These are phyloP conservation scores for Chromoteleia sp. DNA, from an alignment of 2,888 invertebrate genomes.

Conservation along the genomic window DNA sequence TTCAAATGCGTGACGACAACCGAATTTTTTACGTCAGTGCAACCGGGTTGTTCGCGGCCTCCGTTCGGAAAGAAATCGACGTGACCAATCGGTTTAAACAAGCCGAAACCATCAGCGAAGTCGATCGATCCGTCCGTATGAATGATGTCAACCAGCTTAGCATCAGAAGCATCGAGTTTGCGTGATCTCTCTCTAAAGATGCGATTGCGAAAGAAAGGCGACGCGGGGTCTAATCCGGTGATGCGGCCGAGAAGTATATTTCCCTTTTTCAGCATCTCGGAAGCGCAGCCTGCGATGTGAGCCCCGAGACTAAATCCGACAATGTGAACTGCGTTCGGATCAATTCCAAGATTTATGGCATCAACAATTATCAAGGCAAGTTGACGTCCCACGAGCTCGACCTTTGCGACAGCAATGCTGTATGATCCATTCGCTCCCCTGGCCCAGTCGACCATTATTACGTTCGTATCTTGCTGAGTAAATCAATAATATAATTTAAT, in stretches of 20 bases:
- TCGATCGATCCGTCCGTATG: slow-evolving; percentile 88
- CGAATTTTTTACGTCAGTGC: slow-evolving; percentile 86
- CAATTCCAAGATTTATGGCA: slow-evolving; percentile 85
- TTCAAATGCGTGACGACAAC: slow-evolving; percentile 86
- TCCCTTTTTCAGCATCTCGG: slow-evolving; percentile 85
- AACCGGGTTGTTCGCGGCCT: slow-evolving; percentile 87
- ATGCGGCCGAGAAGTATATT: slow-evolving; percentile 86
- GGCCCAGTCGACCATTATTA: slow-evolving; percentile 87
- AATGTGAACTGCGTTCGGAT: slow-evolving; percentile 85
- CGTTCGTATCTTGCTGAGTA: slow-evolving; percentile 86
- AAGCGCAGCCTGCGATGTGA: slow-evolving; percentile 87
- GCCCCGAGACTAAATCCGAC: slow-evolving; percentile 88
- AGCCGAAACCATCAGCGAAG: slow-evolving; percentile 87
- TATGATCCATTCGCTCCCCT: slow-evolving; percentile 87
- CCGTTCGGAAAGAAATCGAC: slow-evolving; percentile 88
- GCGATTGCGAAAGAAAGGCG: slow-evolving; percentile 87
- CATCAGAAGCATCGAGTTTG: slow-evolving; percentile 88
- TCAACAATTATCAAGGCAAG: slow-evolving; percentile 86
- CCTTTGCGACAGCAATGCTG: slow-evolving; percentile 86
- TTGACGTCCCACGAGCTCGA: slow-evolving; percentile 87
- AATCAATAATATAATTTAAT: no score
- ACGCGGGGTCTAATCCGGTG: slow-evolving; percentile 87
- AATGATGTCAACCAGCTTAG: slow-evolving; percentile 88
- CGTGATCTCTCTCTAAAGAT: slow-evolving; percentile 86
- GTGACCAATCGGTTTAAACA: slow-evolving; percentile 87